These are phyloP conservation scores for Montipora capricornis DNA, from an alignment of 64 coral and sea anemone genomes.

Conservation along the genomic window DNA sequence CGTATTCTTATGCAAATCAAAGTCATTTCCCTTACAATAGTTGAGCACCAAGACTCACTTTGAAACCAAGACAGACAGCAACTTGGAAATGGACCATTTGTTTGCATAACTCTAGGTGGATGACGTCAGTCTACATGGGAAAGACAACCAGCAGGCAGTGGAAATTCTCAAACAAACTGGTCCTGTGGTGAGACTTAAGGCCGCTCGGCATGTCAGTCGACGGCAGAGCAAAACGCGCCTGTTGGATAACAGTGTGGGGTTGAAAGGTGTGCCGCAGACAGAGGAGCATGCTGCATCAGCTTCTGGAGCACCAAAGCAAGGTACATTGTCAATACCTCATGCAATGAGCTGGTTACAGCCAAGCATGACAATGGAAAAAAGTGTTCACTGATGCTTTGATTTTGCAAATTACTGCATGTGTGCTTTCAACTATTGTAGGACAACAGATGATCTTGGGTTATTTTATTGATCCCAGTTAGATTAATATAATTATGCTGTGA, in stretches of 20 bases:
- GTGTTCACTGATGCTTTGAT: no score
- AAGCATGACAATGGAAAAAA: neutral
- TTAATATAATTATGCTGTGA: no score
- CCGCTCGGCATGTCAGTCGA: constrained; percentile 75
- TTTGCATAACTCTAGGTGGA: constrained; percentile 62
- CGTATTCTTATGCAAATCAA: no score
- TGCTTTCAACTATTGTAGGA: no score
- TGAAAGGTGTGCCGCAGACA: neutral
- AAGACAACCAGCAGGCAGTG: constrained; percentile 91
- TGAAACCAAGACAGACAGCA: no score
- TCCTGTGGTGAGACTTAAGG: constrained; percentile 81
- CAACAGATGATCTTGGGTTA: no score
- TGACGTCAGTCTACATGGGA: constrained; percentile 85
- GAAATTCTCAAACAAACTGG: constrained; percentile 97
- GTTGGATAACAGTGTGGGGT: neutral
- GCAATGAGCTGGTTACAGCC: neutral
- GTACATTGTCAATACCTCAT: neutral
- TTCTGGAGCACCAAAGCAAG: neutral
- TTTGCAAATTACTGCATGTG: no score
- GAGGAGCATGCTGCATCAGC: neutral
- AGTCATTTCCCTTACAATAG: no score
- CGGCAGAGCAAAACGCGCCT: constrained; percentile 42
- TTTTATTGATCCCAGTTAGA: no score
- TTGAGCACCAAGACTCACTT: no score
- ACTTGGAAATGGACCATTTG: no score